Conservation (phyloP, 2,113 vertebrate species). For the Leiothrix lutea region DNA sequence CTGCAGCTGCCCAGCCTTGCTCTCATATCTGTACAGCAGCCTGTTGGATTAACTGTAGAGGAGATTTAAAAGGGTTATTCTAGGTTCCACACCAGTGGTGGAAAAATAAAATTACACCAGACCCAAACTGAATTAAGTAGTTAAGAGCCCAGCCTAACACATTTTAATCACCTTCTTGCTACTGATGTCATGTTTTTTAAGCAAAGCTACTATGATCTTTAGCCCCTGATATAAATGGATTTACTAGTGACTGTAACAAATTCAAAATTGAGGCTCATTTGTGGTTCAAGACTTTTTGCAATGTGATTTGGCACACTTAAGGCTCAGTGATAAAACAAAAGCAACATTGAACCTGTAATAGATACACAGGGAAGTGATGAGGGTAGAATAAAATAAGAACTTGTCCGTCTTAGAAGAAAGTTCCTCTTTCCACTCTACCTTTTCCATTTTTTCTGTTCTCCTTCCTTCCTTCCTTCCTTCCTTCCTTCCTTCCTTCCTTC, state of each 20-base stretch:
- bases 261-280: background rate
- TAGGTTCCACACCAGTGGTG: background rate
- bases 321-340: background rate
- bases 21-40: background rate
- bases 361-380: background rate
- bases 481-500: background rate
- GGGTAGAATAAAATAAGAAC: background rate
- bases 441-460: background rate
- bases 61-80: slow-evolving; percentile 11
- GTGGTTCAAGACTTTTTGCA: background rate
- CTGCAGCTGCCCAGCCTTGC: background rate
- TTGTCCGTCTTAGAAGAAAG: background rate
- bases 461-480: background rate
- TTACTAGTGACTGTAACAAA: background rate
- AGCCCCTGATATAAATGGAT: background rate
- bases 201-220: background rate
- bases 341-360: background rate
- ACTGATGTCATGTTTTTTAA: background rate
- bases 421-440: background rate
- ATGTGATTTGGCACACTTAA: background rate
- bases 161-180: background rate
- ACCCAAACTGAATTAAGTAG: slow-evolving; percentile 17
- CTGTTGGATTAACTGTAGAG: background rate
- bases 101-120: slow-evolving; percentile 17
- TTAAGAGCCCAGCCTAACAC: background rate